Base-by-base conservation (phyloP, 2,113 vertebrate genomes). In the Sapajus apella region DNA sequence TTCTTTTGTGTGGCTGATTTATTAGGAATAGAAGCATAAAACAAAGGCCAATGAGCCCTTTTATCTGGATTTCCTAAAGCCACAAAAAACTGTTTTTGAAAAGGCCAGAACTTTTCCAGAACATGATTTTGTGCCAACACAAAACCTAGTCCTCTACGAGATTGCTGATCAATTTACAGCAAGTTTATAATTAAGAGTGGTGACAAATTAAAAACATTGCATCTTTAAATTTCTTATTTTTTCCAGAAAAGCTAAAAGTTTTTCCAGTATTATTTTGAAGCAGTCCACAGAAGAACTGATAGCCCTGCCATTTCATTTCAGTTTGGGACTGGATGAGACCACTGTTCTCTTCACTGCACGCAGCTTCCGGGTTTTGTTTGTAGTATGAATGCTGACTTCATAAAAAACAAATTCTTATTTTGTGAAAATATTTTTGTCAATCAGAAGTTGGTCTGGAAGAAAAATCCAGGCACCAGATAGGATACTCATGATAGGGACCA, bases 301-400 rank as follows among this genome's bases (percentile, higher is more conserved):
- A 76, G 58, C 30, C 32, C 35, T 35, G 50, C 52, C 68, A 84
- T 87, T 94, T 97, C n/a, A 89, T 86, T 94, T 94, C 79, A 90
- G 45, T 85, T 40, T 93, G 40, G 6, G 79, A 87, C 52, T 47
- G 2, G 35, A 76, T 72, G 8, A 91, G 90, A 89, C 45, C 17
- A 72, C n/a, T 64, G 35, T 3, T 47, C 35, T 83, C 30, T 45
- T 61, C 23, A 40, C 1, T 61, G 14, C 43, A 61, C 5, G 10
- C 21, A 72, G 52, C 10, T 32, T 88, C 50, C 93, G 27, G 14
- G 30, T 18, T 90, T 92, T 52, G 70, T 76, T 70, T 88, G 40
- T 23, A 93, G 55, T 52, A 37, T 56, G 32, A 91, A 84, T 58
- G 52, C 47, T 85, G 35, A 92, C 55, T 95, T 93, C 75, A 83